These are phyloP conservation scores for Phengaris alcon DNA, from an alignment of 2,888 invertebrate genomes.

Conservation along the genomic window DNA sequence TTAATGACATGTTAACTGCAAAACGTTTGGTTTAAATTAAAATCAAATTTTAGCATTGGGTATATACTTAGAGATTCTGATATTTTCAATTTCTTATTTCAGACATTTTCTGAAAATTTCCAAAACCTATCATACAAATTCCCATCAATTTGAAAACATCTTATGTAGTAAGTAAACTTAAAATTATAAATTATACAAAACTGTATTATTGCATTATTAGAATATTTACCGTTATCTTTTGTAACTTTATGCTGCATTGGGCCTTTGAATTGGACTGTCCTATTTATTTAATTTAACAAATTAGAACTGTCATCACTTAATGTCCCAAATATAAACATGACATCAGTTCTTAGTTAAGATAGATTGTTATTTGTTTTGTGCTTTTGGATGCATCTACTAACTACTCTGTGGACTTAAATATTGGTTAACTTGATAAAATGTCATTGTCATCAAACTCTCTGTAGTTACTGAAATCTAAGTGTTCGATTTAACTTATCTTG, in stretches of 20 bases:
- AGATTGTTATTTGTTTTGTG: neutral
- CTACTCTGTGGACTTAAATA: neutral
- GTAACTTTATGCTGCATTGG: neutral
- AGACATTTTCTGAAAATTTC: too few relatives aligned
- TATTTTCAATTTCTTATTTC: too few relatives aligned
- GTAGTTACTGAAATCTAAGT: too few relatives aligned
- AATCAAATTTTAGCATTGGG: neutral
- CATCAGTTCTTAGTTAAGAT: neutral
- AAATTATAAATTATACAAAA: too few relatives aligned
- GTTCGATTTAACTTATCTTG: too few relatives aligned
- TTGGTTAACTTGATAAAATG: neutral
- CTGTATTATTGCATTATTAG: too few relatives aligned
- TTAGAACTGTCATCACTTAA: constrained; percentile 13
- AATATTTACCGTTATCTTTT: neutral
- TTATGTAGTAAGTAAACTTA: too few relatives aligned
- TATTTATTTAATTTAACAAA: constrained; percentile 24
- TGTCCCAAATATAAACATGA: constrained; percentile 23
- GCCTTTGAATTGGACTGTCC: constrained; percentile 5
- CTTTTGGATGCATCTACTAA: neutral
- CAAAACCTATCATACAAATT: too few relatives aligned
- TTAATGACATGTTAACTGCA: neutral
- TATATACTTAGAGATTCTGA: too few relatives aligned
- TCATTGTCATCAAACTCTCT: neutral
- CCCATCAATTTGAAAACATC: too few relatives aligned
- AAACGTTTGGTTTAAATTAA: neutral